Evolutionary conservation across 1,140 invertebrate genomes (phyloP), one percentile per base, ranked within the genome.

Genomic region (Macrocentrus cingulum): DNA sequence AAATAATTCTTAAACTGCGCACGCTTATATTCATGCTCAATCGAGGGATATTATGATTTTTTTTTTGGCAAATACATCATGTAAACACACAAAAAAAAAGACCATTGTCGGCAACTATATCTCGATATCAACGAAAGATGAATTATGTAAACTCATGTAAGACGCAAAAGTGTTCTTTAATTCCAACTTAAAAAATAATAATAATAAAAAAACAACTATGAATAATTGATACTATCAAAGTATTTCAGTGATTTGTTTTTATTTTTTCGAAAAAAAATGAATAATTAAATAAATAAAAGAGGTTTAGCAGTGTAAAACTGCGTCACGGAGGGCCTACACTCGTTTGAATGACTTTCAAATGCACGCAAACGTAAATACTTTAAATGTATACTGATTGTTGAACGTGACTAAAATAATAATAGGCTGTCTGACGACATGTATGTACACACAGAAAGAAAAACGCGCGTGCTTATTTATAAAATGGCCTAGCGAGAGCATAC

Each of bases 311-410:
- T 48, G n/a, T 13, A 39, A 20, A 36, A 11, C 6, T 51, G n/a
- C n/a, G 25, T 57, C 13, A 58, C 39, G 20, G 22, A 58, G 48
- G 25, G 25, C 13, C 36, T 50, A 42, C 32, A 52, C 44, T 61
- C 48, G 41, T 56, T 52, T 61, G 39, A 45, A 56, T 52, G 36
- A 41, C 25, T 42, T 29, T 25, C 11, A 55, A 54, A 59, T 32
- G 36, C 54, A 54, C 63, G 69, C 65, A 69, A n/a, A 57, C 61
- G 63, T 60, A 60, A 67, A 66, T 65, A 63, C 61, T 58, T 62
- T 68, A 52, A 60, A 60, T 54, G 32, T 72, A 66, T 70, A 72
- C 66, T 68, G 64, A 70, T 72, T 68, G 68, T 72, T 70, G 65
- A 66, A 61, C 56, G 62, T 64, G 67, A 57, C 64, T 65, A 68